Conservation (phyloP, 2,113 vertebrate genomes). For the Crotalus tigris region DNA sequence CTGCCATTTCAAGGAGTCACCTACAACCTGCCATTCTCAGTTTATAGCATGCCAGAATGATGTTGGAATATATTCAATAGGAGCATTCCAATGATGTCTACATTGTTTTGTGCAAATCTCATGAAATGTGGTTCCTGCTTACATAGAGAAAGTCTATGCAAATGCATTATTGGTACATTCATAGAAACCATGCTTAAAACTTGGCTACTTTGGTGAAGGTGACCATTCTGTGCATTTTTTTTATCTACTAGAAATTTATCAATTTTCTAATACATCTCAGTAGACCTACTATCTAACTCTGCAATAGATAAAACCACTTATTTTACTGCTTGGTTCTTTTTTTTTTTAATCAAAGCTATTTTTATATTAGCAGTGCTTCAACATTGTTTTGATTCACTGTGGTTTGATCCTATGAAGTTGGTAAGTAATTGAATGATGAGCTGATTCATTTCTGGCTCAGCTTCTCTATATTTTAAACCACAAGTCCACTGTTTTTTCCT, state of each 20-base stretch:
- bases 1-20: background rate
- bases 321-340: background rate
- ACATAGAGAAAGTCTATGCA: background rate
- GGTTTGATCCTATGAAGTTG: background rate
- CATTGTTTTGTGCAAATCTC: background rate
- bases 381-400: background rate
- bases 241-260: background rate
- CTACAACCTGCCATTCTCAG: background rate
- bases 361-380: background rate
- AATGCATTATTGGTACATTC: background rate
- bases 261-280: background rate
- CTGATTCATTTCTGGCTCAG: background rate
- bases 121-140: background rate
- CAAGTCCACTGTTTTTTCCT: background rate
- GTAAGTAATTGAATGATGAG: background rate
- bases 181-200: background rate
- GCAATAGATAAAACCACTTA: background rate
- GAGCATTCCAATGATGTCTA: background rate
- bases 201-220: background rate
- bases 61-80: background rate
- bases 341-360: background rate
- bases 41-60: background rate
- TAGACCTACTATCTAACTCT: background rate
- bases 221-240: background rate
- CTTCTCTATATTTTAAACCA: background rate